These are phyloP conservation scores for Odobenus rosmarus DNA, from an alignment of 2,113 vertebrate species.

Conservation along the genomic window DNA sequence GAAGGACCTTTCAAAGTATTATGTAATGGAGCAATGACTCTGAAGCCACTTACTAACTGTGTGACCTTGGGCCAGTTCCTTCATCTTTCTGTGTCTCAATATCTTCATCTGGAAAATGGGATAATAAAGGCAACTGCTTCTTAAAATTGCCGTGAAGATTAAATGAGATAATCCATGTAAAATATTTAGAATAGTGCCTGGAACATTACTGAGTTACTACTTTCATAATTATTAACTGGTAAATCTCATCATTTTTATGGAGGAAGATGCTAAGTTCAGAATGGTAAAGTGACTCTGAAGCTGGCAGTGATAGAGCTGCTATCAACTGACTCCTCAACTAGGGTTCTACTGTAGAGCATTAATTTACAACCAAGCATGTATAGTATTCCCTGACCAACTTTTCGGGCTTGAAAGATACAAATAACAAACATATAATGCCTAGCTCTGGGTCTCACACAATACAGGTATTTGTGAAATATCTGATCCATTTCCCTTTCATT, in stretches of 20 bases:
- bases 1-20: slow-evolving; percentile 36
- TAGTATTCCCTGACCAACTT: neutral
- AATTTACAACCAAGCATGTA: neutral
- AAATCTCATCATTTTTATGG: slow-evolving; percentile 17
- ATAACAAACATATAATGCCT: neutral
- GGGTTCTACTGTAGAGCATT: neutral
- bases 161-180: neutral
- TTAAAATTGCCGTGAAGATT: neutral
- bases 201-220: neutral
- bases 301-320: neutral
- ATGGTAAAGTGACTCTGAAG: neutral
- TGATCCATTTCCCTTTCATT: neutral
- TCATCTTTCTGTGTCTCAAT: neutral
- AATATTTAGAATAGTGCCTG: neutral
- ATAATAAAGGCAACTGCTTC: neutral
- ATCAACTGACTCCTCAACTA: neutral
- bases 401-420: neutral
- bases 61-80: neutral
- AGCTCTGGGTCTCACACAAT: neutral
- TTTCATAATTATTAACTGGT: neutral
- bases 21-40: neutral
- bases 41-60: slow-evolving; percentile 4
- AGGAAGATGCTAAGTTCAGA: neutral
- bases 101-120: slow-evolving; percentile 36
- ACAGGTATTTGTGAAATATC: neutral